These are phyloP conservation scores for Heliopora coerulea DNA, from an alignment of 92 coral and sea anemone species.

Conservation along the genomic window DNA sequence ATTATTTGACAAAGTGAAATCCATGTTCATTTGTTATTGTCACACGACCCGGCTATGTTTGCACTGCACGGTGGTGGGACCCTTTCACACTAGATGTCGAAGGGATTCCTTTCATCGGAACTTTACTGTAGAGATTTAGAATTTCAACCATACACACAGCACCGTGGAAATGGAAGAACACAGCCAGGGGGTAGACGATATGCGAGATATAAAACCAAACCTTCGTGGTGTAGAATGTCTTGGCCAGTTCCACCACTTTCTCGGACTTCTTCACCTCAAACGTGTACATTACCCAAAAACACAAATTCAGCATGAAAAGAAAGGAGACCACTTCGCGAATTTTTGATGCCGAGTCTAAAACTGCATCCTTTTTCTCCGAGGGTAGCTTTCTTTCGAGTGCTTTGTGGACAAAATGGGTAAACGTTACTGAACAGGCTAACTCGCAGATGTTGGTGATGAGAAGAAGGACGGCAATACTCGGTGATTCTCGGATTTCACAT, in stretches of 20 bases:
- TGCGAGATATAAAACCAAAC: slow-evolving; percentile 43
- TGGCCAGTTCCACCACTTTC: not conserved
- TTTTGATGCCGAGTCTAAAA: slow-evolving; percentile 1
- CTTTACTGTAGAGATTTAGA: slow-evolving; percentile 16
- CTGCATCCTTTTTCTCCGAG: not conserved
- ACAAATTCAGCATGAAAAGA: slow-evolving; percentile 33
- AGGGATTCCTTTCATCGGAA: not conserved
- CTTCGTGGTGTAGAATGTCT: not conserved
- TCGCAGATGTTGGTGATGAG: slow-evolving; percentile 15
- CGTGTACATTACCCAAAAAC: slow-evolving; percentile 45
- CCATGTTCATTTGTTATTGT: too few relatives aligned
- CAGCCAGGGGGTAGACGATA: slow-evolving; percentile 34
- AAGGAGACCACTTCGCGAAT: slow-evolving; percentile 37
- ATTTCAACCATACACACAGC: slow-evolving; percentile 45
- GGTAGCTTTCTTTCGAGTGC: slow-evolving; percentile 31
- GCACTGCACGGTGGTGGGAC: too few relatives aligned
- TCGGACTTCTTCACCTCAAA: slow-evolving; percentile 33
- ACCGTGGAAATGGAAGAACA: slow-evolving; percentile 47
- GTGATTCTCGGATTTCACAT: not conserved
- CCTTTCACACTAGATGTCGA: too few relatives aligned
- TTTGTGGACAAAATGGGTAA: slow-evolving; percentile 36
- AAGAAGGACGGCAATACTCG: not conserved
- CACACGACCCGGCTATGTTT: too few relatives aligned
- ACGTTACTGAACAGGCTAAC: slow-evolving; percentile 8
- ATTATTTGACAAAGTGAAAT: too few relatives aligned